Base-by-base conservation (phyloP, 2,888 invertebrate species). In the Sialis lutaria region DNA sequence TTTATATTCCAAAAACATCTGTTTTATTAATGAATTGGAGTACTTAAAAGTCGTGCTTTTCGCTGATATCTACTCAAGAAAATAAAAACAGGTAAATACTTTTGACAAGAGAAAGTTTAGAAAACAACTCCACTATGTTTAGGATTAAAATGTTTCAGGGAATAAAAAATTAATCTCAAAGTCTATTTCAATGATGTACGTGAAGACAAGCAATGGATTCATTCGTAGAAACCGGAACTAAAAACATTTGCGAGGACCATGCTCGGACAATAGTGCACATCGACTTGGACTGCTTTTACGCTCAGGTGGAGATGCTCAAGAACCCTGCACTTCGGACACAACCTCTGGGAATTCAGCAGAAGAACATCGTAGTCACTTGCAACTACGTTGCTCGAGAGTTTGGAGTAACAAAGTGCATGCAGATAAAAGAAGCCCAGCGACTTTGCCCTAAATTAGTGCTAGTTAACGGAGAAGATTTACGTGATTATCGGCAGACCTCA, bases 261-360 rank as follows among this genome's bases (percentile, higher is more conserved):
- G 67, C 73, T 46, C 75, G 75, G 57, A 76, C 76, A 51, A 82
- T 88, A 54, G 74, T 88, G 57, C 87, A 87, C 61, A 69, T 88
- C 56, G 87, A 88, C 61, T 70, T 86, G 60, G 87, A 88, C 63
- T 87, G 81, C 62, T 88, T 83, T 66, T 88, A 87, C 66, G 87
- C 87, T 50, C 87, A 88, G 72, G 85, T 88, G 53, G 87, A 88
- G 67, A 83, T 82, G 73, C 62, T 82, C 48, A 74, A 75, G 54
- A 75, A 82, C 60, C 83, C 85, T 4, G 69, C 75, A 55, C 64
- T 83, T 46, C 69, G 73, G 51, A 67, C 68, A 46, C 72, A 76
- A 55, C 85, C 87, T 32, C 63, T 88, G 52, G 89, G 88, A 46
- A 75, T 90, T 35, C 82, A 87, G 62, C 89, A 90, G 64, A 88